These are phyloP conservation scores for Chouioia cunea DNA, from an alignment of 2,888 invertebrate genomes.

Conservation along the genomic window DNA sequence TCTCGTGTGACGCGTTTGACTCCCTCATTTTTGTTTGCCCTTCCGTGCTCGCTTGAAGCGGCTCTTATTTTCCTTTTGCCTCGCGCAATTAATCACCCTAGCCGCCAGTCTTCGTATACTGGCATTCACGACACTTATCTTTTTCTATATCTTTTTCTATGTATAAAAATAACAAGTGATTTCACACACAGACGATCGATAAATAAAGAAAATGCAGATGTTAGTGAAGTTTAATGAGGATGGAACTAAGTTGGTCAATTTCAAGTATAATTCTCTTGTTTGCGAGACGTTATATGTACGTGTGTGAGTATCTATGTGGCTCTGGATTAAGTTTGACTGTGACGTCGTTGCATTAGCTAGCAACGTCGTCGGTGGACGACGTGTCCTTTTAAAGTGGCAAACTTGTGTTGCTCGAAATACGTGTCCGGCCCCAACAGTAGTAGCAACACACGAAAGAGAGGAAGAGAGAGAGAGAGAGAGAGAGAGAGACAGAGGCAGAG, in stretches of 20 bases:
- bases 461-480: conserved; percentile 49
- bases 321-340: conserved; percentile 55
- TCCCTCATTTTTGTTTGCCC: background rate
- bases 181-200: too few species aligned
- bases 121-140: too few species aligned
- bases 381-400: conserved; percentile 62
- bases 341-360: conserved; percentile 53
- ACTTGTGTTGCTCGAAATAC: conserved; percentile 55
- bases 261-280: background rate
- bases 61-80: conserved; percentile 42
- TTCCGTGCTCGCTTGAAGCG: conserved; percentile 6
- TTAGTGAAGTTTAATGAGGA: background rate
- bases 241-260: background rate
- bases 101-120: too few species aligned
- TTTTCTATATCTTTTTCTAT: too few species aligned
- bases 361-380: conserved; percentile 37
- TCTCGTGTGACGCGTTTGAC: conserved; percentile 13
- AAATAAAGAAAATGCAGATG: too few species aligned
- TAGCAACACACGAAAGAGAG: conserved; percentile 45
- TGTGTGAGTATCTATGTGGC: conserved; percentile 36
- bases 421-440: conserved; percentile 50
- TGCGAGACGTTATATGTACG: background rate
- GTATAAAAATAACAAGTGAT: too few species aligned
- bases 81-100: conserved; percentile 41
- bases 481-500: conserved; percentile 47